Percentiles rank a stretch among this genome's conserved stretches.
phyloP scores from a whole-genome alignment of 2,113 vertebrate species.

The Zeus faber region DNA sequence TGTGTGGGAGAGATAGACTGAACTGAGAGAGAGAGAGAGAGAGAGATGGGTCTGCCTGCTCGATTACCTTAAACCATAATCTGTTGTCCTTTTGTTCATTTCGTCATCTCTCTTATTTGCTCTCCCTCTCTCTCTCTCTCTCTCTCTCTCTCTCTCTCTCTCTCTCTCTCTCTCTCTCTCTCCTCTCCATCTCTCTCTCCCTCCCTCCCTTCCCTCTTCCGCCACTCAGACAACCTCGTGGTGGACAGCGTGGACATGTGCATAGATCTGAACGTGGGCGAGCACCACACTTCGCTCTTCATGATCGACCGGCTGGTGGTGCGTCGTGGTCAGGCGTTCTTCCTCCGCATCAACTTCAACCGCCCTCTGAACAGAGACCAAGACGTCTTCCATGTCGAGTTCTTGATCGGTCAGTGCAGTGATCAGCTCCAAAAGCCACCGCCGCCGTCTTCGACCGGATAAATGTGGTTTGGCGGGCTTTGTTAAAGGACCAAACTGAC shows the following conservation, averaged over 20 bases:
- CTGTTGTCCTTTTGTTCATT: too few relatives aligned
- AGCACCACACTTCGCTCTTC: conserved; percentile 78
- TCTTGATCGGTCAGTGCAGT: conserved; percentile 82
- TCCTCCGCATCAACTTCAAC: conserved; percentile 75
- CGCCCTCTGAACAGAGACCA: conserved; percentile 45
- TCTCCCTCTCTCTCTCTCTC: conserved; percentile 4
- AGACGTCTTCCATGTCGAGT: conserved; percentile 83
- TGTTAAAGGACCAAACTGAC: too few relatives aligned
- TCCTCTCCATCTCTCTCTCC: background rate
- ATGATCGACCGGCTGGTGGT: conserved; percentile 74
- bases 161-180: background rate
- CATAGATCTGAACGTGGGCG: conserved; percentile 70
- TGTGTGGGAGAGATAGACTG: too few relatives aligned
- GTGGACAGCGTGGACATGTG: conserved; percentile 68
- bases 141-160: background rate
- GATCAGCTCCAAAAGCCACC: too few relatives aligned
- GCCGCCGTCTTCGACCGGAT: background rate
- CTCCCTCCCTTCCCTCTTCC: background rate
- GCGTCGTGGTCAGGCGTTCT: conserved; percentile 78
- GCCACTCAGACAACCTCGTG: background rate
- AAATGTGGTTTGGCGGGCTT: background rate
- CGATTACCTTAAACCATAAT: too few relatives aligned
- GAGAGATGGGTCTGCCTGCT: too few relatives aligned
- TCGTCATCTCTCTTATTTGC: background rate
- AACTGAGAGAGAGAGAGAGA: too few relatives aligned